These are phyloP conservation scores for Thalassophryne amazonica DNA, from an alignment of 2,797 vertebrate species.

Conservation along the genomic window DNA sequence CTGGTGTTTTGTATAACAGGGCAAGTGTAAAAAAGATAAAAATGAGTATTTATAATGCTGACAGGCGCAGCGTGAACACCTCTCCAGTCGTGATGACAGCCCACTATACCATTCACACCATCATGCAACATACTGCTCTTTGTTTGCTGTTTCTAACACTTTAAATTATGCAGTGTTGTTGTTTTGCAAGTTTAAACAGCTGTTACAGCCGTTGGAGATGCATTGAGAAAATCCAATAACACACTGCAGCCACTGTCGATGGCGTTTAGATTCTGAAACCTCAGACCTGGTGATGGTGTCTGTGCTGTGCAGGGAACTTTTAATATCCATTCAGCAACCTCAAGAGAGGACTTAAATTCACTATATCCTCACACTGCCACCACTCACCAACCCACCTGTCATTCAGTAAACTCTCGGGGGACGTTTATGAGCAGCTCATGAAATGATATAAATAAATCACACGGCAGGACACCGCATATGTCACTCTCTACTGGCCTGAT, in stretches of 20 bases:
- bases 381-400: background rate
- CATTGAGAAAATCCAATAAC: slow-evolving; percentile 22
- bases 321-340: slow-evolving; percentile 8
- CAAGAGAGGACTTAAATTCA: background rate
- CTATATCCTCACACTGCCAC: background rate
- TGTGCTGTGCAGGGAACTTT: background rate
- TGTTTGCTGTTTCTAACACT: background rate
- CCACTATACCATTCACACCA: background rate
- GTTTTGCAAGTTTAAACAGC: slow-evolving; percentile 37
- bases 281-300: background rate
- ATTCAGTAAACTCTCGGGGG: background rate
- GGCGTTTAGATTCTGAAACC: background rate
- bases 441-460: slow-evolving; percentile 5
- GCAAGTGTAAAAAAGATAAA: background rate
- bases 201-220: slow-evolving; percentile 1
- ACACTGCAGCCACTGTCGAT: background rate
- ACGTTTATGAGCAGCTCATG: background rate
- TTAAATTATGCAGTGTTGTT: slow-evolving; percentile 39
- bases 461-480: background rate
- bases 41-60: background rate
- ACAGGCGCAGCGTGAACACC: background rate
- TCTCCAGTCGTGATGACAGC: background rate
- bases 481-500: background rate
- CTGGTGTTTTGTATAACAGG: background rate
- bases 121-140: background rate